Percentiles rank a stretch among this genome's conserved stretches.
Evolutionary conservation across 2,113 vertebrate species (phyloP).

Genomic region (Amazona vittata): DNA sequence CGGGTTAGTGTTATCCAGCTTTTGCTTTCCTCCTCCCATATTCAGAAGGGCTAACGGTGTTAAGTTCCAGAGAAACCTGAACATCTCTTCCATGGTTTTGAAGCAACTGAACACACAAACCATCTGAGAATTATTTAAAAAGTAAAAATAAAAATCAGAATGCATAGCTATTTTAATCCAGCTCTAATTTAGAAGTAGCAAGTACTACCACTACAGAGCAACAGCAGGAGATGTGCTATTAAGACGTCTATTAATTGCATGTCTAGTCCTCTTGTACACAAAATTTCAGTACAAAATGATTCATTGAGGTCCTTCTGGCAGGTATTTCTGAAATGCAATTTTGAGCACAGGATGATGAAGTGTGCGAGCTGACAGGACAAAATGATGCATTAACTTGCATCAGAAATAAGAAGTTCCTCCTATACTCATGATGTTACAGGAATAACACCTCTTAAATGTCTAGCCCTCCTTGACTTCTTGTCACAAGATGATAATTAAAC

Average conservation of each 20-base stretch:
- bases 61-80: not conserved
- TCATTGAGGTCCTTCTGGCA: not conserved
- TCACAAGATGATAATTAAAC: not conserved
- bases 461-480: not conserved
- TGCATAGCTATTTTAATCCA: not conserved
- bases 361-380: not conserved
- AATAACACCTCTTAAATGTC: not conserved
- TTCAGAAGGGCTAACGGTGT: not conserved
- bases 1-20: not conserved
- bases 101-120: not conserved
- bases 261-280: not conserved
- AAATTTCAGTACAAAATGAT: not conserved
- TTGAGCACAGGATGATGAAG: not conserved
- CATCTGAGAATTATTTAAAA: not conserved
- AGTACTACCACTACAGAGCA: not conserved
- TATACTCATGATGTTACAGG: not conserved
- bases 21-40: not conserved
- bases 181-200: not conserved
- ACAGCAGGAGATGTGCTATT: accelerated
- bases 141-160: not conserved
- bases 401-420: not conserved
- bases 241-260: not conserved
- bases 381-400: not conserved
- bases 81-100: not conserved
- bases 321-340: not conserved